phyloP scores from a whole-genome alignment of 2,797 vertebrate genomes.

The Coregonus ussuriensis region DNA sequence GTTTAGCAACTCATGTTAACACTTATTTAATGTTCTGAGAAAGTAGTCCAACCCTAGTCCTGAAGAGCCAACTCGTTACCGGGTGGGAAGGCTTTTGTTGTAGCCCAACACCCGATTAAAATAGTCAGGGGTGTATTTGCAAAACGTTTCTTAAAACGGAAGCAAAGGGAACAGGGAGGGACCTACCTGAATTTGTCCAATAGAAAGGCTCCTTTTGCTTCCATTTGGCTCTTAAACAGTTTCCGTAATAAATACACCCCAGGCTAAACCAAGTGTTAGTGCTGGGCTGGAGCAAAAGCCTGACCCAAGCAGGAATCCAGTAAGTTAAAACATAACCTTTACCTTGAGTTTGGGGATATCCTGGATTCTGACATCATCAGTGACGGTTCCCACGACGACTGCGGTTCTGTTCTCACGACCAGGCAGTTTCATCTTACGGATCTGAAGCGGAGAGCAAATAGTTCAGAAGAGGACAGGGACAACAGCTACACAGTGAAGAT shows the following conservation, averaged over 20 bases:
- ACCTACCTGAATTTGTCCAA: too few species aligned
- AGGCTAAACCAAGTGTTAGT: neutral
- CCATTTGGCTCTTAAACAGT: too few species aligned
- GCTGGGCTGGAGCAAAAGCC: neutral
- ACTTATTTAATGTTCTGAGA: too few species aligned
- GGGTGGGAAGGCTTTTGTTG: too few species aligned
- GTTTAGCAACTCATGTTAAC: neutral
- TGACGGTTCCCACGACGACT: slow-evolving; percentile 89
- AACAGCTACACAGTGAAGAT: neutral
- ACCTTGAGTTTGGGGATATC: slow-evolving; percentile 92
- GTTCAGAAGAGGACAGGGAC: neutral
- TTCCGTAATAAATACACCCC: too few species aligned
- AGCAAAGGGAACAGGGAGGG: too few species aligned
- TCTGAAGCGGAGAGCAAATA: slow-evolving; percentile 61
- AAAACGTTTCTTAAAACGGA: too few species aligned
- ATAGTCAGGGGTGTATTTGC: neutral
- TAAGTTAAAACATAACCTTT: slow-evolving; percentile 7
- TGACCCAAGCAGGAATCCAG: neutral
- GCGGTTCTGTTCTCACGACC: slow-evolving; percentile 86
- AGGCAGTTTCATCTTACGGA: slow-evolving; percentile 88
- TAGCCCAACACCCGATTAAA: neutral
- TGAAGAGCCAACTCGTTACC: neutral
- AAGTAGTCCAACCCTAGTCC: too few species aligned
- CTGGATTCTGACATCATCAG: slow-evolving; percentile 89
- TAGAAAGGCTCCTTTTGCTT: too few species aligned